Percentiles rank a stretch among this genome's conserved stretches.
phyloP scores from a whole-genome alignment of 2,113 vertebrate species.

The Electrona antarctica region DNA sequence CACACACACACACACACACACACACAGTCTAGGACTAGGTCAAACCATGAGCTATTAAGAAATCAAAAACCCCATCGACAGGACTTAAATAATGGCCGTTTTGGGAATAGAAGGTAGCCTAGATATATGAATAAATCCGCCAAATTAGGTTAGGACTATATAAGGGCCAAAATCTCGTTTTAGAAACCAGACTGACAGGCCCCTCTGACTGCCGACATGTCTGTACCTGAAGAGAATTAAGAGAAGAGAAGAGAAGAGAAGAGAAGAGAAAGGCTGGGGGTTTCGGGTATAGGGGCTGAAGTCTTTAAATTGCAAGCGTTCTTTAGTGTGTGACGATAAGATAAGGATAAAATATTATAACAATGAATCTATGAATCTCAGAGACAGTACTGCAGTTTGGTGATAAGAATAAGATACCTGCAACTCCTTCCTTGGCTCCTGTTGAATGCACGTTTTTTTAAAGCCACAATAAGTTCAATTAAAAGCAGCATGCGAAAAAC shows the following conservation, averaged over 20 bases:
- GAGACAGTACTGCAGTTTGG: too few relatives aligned
- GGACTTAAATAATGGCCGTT: slow-evolving; percentile 49
- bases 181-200: slow-evolving; percentile 29
- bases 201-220: slow-evolving; percentile 8
- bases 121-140: slow-evolving; percentile 66
- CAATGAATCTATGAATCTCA: too few relatives aligned
- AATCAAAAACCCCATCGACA: slow-evolving; percentile 64
- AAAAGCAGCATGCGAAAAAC: too few relatives aligned
- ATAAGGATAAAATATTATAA: background rate
- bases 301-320: slow-evolving; percentile 16
- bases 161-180: slow-evolving; percentile 47
- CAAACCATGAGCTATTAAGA: slow-evolving; percentile 59
- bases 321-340: slow-evolving; percentile 1
- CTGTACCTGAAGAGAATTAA: slow-evolving; percentile 1
- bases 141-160: slow-evolving; percentile 60
- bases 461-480: too few relatives aligned
- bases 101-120: slow-evolving; percentile 49
- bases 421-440: too few relatives aligned
- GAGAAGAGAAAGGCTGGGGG: background rate
- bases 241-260: background rate
- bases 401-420: too few relatives aligned
- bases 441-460: too few relatives aligned
- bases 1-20: background rate
- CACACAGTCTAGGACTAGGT: slow-evolving; percentile 34
- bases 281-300: background rate